Evolutionary conservation across 2,113 vertebrate species (phyloP).

Genomic region (Dipodomys spectabilis): DNA sequence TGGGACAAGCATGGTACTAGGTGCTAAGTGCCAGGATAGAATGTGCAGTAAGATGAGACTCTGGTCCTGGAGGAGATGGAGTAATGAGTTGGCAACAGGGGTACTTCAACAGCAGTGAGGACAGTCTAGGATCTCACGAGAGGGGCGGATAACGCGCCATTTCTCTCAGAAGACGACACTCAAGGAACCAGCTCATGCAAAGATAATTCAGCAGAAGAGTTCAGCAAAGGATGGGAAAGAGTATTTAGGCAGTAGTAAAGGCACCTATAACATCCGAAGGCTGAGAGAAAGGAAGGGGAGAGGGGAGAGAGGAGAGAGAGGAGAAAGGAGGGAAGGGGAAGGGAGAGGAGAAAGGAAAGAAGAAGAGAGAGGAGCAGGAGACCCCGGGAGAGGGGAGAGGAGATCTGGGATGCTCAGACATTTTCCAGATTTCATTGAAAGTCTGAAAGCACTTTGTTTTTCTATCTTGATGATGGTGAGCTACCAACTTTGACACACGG

Average conservation of each 20-base stretch:
- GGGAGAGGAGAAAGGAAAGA: no score
- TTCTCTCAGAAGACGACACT: not conserved
- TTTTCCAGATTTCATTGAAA: no score
- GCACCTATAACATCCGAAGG: not conserved
- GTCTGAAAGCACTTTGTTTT: no score
- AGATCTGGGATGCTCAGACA: no score
- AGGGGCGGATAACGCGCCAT: rapidly evolving
- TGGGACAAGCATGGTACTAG: not conserved
- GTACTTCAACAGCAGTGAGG: not conserved
- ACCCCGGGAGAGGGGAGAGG: no score
- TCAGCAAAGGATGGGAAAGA: not conserved
- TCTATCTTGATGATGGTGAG: constrained; percentile 7
- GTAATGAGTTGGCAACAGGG: rapidly evolving
- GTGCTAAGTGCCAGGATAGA: no score
- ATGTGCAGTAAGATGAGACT: not conserved
- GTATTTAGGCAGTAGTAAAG: not conserved
- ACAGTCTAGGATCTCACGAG: not conserved
- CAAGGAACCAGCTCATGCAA: not conserved
- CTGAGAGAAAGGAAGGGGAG: not conserved
- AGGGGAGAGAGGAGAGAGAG: no score
- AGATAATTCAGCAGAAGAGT: not conserved
- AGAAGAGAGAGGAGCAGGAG: no score
- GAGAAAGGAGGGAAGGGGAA: no score
- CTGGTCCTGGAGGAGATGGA: not conserved
- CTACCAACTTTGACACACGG: constrained; percentile 30